These are phyloP conservation scores for Scolopax bukidnonensis DNA, from an alignment of 2,797 vertebrate species.

Conservation along the genomic window DNA sequence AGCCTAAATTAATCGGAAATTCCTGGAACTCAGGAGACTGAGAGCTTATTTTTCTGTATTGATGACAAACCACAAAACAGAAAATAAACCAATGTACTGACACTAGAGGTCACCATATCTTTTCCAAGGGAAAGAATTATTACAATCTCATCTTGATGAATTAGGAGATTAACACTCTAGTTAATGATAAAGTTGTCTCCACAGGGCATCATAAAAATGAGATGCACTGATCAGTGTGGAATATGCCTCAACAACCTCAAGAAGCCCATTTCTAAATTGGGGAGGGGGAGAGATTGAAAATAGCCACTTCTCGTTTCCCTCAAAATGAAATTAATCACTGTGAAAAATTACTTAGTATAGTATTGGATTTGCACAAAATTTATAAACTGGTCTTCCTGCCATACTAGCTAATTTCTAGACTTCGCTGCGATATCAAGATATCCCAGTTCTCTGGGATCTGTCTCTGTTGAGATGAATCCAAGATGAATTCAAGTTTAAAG, in stretches of 20 bases:
- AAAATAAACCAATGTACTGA: slow-evolving; percentile 14
- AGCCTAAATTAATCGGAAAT: slow-evolving; percentile 49
- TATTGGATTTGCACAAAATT: fast-evolving
- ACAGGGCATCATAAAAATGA: background rate
- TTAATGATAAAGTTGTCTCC: background rate
- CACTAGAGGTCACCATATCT: slow-evolving; percentile 59
- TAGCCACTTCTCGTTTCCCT: background rate
- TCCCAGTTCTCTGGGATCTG: background rate
- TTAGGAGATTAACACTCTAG: background rate
- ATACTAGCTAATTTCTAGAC: background rate
- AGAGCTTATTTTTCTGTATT: slow-evolving; percentile 37
- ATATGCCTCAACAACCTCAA: background rate
- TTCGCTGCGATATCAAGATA: fast-evolving
- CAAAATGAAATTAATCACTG: background rate
- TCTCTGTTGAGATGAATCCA: background rate
- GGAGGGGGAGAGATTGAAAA: background rate
- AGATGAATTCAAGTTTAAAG: background rate
- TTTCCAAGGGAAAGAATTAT: background rate
- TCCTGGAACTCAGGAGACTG: slow-evolving; percentile 1
- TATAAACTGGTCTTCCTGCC: background rate
- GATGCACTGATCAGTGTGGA: background rate
- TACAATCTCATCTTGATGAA: background rate
- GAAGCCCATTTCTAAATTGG: background rate
- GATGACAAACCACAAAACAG: slow-evolving; percentile 14
- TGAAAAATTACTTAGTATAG: background rate